Conservation (phyloP, 1,140 invertebrate genomes). For the Calliphora vicina region DNA sequence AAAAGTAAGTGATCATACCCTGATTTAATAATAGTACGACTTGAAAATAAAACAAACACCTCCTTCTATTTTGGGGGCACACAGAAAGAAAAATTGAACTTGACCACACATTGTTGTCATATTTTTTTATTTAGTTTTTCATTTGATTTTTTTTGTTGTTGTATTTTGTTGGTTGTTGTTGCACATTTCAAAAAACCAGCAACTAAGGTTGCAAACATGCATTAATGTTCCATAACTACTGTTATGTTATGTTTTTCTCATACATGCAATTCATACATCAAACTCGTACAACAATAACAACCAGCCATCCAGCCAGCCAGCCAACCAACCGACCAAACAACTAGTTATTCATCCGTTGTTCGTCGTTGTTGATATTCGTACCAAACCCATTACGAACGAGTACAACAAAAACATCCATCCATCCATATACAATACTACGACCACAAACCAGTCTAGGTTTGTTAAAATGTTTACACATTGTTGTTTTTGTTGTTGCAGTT, state of each 20-base stretch:
- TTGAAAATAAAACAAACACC: background rate
- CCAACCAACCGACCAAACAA: background rate
- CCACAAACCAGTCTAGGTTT: background rate
- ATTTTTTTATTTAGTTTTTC: background rate
- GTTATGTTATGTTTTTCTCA: background rate
- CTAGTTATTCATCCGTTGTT: background rate
- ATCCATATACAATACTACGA: background rate
- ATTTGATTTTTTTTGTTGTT: background rate
- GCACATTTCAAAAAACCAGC: background rate
- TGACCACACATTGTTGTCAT: background rate
- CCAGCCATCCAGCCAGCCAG: background rate
- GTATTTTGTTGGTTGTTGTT: too few relatives aligned
- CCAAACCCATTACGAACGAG: background rate
- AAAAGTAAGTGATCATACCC: too few relatives aligned
- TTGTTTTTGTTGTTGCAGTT: constrained; percentile 26
- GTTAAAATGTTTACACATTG: background rate
- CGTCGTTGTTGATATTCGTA: background rate
- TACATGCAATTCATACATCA: background rate
- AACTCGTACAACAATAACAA: background rate
- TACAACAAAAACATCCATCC: background rate
- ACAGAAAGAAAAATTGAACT: background rate
- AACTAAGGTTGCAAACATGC: background rate
- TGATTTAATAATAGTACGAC: too few relatives aligned
- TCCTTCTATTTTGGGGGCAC: background rate
- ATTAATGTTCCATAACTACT: background rate